Evolutionary conservation across 1,140 invertebrate species (phyloP), one percentile per base, ranked within the genome.

Genomic region (Drosophila willistoni): DNA sequence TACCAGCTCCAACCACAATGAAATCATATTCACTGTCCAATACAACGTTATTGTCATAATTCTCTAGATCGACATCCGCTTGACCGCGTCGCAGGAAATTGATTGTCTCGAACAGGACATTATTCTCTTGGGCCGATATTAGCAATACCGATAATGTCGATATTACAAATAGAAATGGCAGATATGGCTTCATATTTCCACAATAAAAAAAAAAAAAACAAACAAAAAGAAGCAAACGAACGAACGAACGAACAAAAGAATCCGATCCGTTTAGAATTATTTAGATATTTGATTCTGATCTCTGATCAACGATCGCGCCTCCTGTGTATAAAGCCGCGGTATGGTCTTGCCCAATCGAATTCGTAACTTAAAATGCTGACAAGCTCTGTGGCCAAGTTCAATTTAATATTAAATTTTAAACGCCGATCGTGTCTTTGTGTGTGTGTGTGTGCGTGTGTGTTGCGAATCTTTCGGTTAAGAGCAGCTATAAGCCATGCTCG

Each of bases 1-100:
- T 95, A 13, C 96, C 96, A 7, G 95, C 96, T 0, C 96, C 96
- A 9, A 97, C 93, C 0, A 95, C 93, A 17, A 95, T 93, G 68
- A 95, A 95, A 82, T 95, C 94, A 59, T 94, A 95, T 63, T 93
- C 90, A 22, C 72, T 64, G 0, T 90, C 61, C 12, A 92, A 56
- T 9, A 73, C 55, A 0, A 90, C 65, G 0, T 72, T 81, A 5
- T 85, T 90, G 29, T 95, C 94, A 29, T 79, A 70, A 69, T 89
- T 84, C 76, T 91, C 77, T 55, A 74, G 42, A 56, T 84, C 70
- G 14, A 91, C 64, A 68, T 83, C 70, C 33, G 51, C 33, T 65
- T 82, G 66, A 47, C 93, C 77, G 64, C 76, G 73, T 59, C 71
- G 36, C 68, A 92, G 29, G 59, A 92, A 92, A 41, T 91, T 85